Percentiles rank a stretch among this genome's conserved stretches.
These are phyloP conservation scores for Caenorhabditis sp. DNA, from an alignment of 2,888 invertebrate species.

Conservation along the genomic window DNA sequence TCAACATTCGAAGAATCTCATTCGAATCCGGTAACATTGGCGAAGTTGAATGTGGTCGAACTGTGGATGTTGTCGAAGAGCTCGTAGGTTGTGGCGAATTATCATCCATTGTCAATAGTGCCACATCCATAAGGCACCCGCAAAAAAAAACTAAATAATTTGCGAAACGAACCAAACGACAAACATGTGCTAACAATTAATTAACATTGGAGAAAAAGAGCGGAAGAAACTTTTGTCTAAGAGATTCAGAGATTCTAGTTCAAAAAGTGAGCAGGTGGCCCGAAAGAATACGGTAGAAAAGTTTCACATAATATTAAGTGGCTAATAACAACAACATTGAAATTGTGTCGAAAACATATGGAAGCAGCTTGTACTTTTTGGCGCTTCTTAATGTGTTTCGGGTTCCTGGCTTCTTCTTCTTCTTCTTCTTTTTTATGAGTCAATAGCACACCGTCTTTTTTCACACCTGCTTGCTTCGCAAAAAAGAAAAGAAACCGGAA, in stretches of 20 bases:
- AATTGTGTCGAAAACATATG: constrained; percentile 1
- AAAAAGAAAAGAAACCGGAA: not conserved
- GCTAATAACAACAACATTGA: not conserved
- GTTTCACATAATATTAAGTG: not conserved
- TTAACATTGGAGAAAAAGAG: constrained; percentile 16
- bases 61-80: not conserved
- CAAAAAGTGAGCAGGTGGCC: too few relatives aligned
- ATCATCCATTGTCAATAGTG: constrained; percentile 39
- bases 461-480: not conserved
- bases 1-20: constrained; percentile 30
- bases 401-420: too few relatives aligned
- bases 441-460: not conserved
- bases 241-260: too few relatives aligned
- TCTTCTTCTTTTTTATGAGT: too few relatives aligned
- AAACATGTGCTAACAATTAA: constrained; percentile 49
- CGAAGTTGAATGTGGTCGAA: not conserved
- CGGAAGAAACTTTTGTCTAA: too few relatives aligned
- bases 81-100: not conserved
- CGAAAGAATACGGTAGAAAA: not conserved
- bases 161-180: too few relatives aligned
- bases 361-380: not conserved
- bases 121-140: constrained; percentile 28
- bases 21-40: not conserved
- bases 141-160: not conserved
- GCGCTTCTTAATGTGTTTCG: not conserved